A percentile compares a stretch with the other conserved stretches of the same genome.
Evolutionary conservation across 2,888 invertebrate genomes (phyloP).

Genomic region (Himalopsyche japonica): DNA sequence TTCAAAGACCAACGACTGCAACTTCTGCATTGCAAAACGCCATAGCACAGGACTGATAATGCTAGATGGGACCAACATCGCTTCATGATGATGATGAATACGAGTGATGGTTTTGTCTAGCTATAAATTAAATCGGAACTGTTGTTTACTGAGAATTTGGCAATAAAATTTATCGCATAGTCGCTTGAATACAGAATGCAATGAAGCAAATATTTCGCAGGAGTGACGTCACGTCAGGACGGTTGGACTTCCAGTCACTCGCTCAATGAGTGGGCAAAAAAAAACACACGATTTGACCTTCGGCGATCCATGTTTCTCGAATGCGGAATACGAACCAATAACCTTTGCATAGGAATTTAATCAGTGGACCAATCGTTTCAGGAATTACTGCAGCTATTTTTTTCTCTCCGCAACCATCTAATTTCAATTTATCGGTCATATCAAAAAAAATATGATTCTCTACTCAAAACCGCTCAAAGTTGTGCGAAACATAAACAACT

Average conservation of each 20-base stretch:
- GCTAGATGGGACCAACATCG: too few species aligned
- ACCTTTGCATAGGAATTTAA: constrained; percentile 17
- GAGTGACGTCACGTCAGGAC: not conserved
- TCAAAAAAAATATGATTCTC: too few species aligned
- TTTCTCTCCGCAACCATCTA: too few species aligned
- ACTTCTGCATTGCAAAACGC: too few species aligned
- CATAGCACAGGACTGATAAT: too few species aligned
- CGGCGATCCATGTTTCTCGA: constrained; percentile 4
- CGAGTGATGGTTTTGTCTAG: too few species aligned
- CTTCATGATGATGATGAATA: too few species aligned
- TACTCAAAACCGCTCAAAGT: too few species aligned
- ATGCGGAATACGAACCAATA: constrained; percentile 29
- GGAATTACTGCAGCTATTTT: not conserved
- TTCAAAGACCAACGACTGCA: too few species aligned
- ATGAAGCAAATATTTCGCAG: not conserved
- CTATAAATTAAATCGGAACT: not conserved
- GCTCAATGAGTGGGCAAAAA: not conserved
- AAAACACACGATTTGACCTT: constrained; percentile 16
- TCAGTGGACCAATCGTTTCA: not conserved
- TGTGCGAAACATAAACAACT: too few species aligned
- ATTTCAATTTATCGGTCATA: too few species aligned
- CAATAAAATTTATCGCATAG: not conserved
- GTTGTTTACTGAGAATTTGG: not conserved
- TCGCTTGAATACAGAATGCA: not conserved
- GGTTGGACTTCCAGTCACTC: not conserved